Evolutionary conservation across 2,113 vertebrate species (phyloP).

Genomic region (Gymnobelideus leadbeateri): DNA sequence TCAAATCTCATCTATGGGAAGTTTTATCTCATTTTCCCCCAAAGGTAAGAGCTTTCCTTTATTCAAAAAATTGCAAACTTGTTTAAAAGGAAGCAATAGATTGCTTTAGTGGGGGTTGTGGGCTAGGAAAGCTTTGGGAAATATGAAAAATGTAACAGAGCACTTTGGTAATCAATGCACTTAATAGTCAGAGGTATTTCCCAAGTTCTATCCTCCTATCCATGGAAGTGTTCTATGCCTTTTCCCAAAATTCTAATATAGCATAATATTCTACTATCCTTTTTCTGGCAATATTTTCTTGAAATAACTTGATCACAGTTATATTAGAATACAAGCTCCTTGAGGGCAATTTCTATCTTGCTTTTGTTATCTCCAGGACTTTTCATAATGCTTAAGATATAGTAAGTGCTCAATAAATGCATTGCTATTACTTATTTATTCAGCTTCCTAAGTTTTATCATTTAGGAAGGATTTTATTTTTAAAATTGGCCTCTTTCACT

Average conservation of each 20-base stretch:
- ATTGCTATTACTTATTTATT: neutral
- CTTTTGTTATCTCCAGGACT: neutral
- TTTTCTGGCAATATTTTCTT: neutral
- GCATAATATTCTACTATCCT: neutral
- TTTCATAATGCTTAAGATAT: neutral
- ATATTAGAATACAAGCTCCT: neutral
- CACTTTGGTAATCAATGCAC: neutral
- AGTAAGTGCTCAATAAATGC: neutral
- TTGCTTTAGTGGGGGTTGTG: neutral
- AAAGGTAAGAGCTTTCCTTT: neutral
- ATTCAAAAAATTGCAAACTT: neutral
- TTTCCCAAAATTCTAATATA: neutral
- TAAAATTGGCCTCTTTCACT: constrained; percentile 1
- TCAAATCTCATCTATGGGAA: neutral
- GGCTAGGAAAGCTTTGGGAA: neutral
- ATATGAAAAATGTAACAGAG: neutral
- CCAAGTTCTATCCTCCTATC: neutral
- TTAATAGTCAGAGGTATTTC: neutral
- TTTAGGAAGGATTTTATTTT: neutral
- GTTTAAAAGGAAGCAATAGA: neutral
- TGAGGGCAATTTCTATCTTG: neutral
- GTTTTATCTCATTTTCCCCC: neutral
- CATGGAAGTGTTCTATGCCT: neutral
- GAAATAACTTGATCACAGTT: neutral
- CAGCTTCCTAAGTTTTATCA: neutral